Base-by-base conservation (phyloP, 2,888 invertebrate genomes). In the Cheilosia soror region DNA sequence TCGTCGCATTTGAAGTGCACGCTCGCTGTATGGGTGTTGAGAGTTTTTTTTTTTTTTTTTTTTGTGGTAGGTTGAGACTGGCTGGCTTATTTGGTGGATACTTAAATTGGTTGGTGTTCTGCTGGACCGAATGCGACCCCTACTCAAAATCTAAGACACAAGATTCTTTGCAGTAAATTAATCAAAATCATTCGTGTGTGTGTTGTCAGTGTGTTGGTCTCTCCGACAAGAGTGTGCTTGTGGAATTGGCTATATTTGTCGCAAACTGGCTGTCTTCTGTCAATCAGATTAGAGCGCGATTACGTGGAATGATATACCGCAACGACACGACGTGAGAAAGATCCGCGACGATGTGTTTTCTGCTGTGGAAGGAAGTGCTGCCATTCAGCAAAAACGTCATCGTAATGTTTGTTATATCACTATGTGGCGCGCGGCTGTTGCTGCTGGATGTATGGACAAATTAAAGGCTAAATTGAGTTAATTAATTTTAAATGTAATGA, bases 241-340 rank as follows among this genome's bases (percentile, higher is more conserved):
- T 49, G 58, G 69, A 80, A 84, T 84, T 85, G 81, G 71, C 85
- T 77, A 81, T 85, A 85, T 85, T 72, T 77, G 85, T 85, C 81
- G 60, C 68, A 63, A 60, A 85, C 85, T 20, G 66, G 72, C 57
- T 80, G 85, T 81, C 85, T 71, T 58, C 81, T 85, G 85, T 85
- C 85, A 85, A 73, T 85, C 76, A 81, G 77, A 81, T 85, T 81
- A 81, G 76, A 85, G 66, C 11, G 51, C 60, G 76, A 81, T 81
- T 85, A 85, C 65, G 85, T 68, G 71, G 57, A 85, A 76, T 81
- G 80, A 80, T 76, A 81, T 72, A 71, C 71, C 76, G 68, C 80
- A 71, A 81, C 71, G 60, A 63, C 63, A 27, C 1, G 47, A 63
- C 82, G 71, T 76, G 84, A 71, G 85, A 81, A 80, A 80, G 68